Base-by-base conservation (phyloP, 2,888 invertebrate species). In the Mythimna impura region DNA sequence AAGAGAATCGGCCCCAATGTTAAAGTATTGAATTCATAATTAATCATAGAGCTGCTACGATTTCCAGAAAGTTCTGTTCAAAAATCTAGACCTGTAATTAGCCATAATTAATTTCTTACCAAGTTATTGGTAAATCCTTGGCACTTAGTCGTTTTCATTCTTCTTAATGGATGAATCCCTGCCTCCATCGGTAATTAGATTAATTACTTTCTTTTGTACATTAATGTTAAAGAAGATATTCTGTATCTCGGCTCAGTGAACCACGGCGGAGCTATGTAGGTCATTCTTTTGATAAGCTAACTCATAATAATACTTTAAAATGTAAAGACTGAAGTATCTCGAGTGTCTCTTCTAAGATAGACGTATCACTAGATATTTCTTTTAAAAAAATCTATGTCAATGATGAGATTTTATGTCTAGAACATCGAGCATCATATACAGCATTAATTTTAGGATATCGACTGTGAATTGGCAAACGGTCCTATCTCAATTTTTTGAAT, bases 141-240 rank as follows among this genome's bases (percentile, higher is more conserved):
- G 69, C 62, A 68, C 67, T 78, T 65, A 66, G 71, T 63, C 58
- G 62, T 68, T 82, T 74, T 73, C 71, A 73, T 77, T 84, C 43
- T 54, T 67, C n/a, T 17, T 76, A 82, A 82, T 80, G 84, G 66
- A 74, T 61, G 66, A 66, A 61, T 60, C 34, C 64, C 25, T 34
- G 73, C 25, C 50, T 73, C 72, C 40, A 68, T 70, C 22, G 65
- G 76, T 76, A 80, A 80, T 84, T 74, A 75, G 65, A 76, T 83
- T 78, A 85, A 85, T 73, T 73, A 76, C 71, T 78, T 80, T 78
- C 76, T 75, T 77, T 75, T 62, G 68, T 62, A 63, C 25, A 60
- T 72, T 74, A 71, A 75, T 65, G 63, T 77, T 70, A 30, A 67
- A 71, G 60, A 71, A 65, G 72, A 57, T 70, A 71, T 81, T 72